These are phyloP conservation scores for Lithophane semibrunnea DNA, from an alignment of 2,888 invertebrate genomes.

Conservation along the genomic window DNA sequence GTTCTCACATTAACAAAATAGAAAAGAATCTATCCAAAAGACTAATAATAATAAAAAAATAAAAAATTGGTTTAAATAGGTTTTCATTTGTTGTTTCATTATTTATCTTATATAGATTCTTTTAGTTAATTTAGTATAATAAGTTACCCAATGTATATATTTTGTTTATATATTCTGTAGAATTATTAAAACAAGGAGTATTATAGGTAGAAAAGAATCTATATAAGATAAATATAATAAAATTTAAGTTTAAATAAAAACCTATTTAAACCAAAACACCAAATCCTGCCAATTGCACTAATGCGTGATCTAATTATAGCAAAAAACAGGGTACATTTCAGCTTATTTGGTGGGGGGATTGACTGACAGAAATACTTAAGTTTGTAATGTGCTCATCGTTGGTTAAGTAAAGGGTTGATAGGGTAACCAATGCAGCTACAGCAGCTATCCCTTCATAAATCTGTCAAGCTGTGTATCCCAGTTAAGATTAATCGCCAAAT, in stretches of 20 bases:
- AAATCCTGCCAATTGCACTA: background rate
- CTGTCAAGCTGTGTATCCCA: conserved; percentile 3
- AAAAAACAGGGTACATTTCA: background rate
- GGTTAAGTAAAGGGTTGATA: background rate
- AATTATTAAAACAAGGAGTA: background rate
- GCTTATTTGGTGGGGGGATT: background rate
- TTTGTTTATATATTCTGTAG: too few relatives aligned
- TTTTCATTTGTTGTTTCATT: too few relatives aligned
- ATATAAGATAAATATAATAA: too few relatives aligned
- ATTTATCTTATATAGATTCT: too few relatives aligned
- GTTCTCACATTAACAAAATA: too few relatives aligned
- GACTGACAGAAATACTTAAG: background rate
- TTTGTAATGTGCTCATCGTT: background rate
- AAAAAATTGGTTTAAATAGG: too few relatives aligned
- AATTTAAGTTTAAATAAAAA: too few relatives aligned
- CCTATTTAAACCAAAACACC: background rate
- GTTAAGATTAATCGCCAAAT: conserved; percentile 13
- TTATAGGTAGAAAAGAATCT: background rate
- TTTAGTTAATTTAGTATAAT: too few relatives aligned
- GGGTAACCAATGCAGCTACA: background rate
- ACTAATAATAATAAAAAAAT: too few relatives aligned
- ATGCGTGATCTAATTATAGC: background rate
- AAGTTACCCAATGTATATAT: too few relatives aligned
- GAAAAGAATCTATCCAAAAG: too few relatives aligned
- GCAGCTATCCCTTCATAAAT: conserved; percentile 7